Conservation (phyloP, 2,113 vertebrate species). For the Cheilinus undulatus region DNA sequence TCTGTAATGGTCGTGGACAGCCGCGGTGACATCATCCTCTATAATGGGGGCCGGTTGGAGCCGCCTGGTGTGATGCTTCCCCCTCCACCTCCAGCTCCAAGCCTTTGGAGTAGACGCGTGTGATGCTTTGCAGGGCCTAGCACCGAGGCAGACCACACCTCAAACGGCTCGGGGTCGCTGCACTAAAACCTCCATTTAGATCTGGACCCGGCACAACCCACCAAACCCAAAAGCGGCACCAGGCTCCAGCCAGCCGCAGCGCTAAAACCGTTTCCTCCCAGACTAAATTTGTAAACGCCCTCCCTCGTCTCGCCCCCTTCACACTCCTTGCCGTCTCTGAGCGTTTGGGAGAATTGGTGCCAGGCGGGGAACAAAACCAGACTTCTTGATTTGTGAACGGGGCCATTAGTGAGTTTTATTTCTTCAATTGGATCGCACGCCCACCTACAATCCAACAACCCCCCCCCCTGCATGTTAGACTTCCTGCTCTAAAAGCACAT, state of each 20-base stretch:
- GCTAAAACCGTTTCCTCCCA: slow-evolving; percentile 64
- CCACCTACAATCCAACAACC: slow-evolving; percentile 21
- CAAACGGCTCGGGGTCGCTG: slow-evolving; percentile 73
- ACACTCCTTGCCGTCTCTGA: slow-evolving; percentile 44
- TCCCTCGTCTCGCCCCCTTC: slow-evolving; percentile 44
- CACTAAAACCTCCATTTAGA: slow-evolving; percentile 73
- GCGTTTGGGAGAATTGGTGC: slow-evolving; percentile 32
- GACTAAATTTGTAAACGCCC: slow-evolving; percentile 66
- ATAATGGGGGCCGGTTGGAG: slow-evolving; percentile 57
- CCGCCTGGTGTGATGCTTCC: slow-evolving; percentile 54
- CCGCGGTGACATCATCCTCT: slow-evolving; percentile 74
- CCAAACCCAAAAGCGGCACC: slow-evolving; percentile 61
- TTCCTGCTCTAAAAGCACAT: slow-evolving; percentile 39
- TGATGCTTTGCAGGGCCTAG: slow-evolving; percentile 74
- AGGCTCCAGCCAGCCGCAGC: slow-evolving; percentile 43
- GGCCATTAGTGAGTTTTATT: slow-evolving; percentile 63
- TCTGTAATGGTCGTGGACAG: slow-evolving; percentile 64
- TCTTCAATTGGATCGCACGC: slow-evolving; percentile 21
- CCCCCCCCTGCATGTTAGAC: slow-evolving; percentile 24
- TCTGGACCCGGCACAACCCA: slow-evolving; percentile 51
- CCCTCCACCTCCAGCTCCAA: slow-evolving; percentile 52
- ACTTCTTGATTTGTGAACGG: slow-evolving; percentile 56
- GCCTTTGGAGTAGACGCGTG: slow-evolving; percentile 62
- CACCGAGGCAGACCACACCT: slow-evolving; percentile 71
- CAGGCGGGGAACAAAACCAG: slow-evolving; percentile 62